Conservation (phyloP, 2,888 invertebrate species). For the Melanchra persicariae region DNA sequence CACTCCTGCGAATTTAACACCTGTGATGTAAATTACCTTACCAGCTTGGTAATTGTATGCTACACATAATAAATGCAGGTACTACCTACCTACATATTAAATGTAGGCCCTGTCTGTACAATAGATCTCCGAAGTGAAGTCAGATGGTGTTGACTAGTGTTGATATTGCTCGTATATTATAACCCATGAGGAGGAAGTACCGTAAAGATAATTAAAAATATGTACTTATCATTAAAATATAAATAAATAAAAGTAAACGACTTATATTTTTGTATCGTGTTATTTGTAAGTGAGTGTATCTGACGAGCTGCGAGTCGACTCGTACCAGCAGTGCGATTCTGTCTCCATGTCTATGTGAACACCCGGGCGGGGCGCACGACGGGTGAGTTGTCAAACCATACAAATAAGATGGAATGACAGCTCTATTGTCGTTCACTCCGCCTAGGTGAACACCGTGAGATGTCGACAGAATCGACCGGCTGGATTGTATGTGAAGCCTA, state of each 20-base stretch:
- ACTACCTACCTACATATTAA: no score
- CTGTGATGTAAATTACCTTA: no score
- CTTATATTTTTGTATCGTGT: slow-evolving; percentile 47
- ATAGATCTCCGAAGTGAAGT: background rate
- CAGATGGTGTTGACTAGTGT: slow-evolving; percentile 6
- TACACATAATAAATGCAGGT: background rate
- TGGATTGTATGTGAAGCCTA: slow-evolving; percentile 41
- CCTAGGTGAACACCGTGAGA: no score
- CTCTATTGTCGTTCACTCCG: no score
- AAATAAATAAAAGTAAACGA: slow-evolving; percentile 39
- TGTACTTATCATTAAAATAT: slow-evolving; percentile 28
- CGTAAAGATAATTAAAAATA: slow-evolving; percentile 31
- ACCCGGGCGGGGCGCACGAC: no score
- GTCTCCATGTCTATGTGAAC: no score
- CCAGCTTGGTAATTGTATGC: background rate
- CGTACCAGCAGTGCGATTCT: no score
- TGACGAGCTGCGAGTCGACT: background rate
- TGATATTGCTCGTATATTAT: slow-evolving; percentile 35
- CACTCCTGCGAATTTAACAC: no score
- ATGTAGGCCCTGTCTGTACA: no score
- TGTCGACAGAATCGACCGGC: no score
- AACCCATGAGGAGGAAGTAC: slow-evolving; percentile 1
- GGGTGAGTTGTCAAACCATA: no score
- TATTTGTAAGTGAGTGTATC: slow-evolving; percentile 7
- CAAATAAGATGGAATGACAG: no score